A percentile compares a stretch with the other conserved stretches of the same genome.
These are phyloP conservation scores for Chrysopilus asiliformis DNA, from an alignment of 2,888 invertebrate species.

Conservation along the genomic window DNA sequence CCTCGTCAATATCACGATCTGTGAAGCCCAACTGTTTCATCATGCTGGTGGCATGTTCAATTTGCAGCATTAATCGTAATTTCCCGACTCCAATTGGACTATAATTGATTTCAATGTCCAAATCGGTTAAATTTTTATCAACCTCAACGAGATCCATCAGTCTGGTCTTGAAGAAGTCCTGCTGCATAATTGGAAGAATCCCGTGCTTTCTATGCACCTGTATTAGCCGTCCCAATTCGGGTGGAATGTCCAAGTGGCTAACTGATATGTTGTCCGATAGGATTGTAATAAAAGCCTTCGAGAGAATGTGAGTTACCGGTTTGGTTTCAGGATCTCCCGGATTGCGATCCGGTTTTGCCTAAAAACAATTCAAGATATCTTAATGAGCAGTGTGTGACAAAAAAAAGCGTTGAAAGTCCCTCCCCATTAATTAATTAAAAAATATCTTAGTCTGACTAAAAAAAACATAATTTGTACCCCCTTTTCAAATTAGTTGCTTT, in stretches of 20 bases:
- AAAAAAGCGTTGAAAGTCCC: not conserved
- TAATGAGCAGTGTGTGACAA: not conserved
- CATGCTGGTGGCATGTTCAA: constrained; percentile 58
- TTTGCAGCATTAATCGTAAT: constrained; percentile 60
- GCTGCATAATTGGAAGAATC: constrained; percentile 71
- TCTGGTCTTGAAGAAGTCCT: constrained; percentile 72
- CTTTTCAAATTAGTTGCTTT: no score
- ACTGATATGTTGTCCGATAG: constrained; percentile 58
- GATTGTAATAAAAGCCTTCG: constrained; percentile 58
- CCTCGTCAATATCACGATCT: constrained; percentile 90
- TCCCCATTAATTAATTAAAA: not conserved
- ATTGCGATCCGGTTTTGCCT: not conserved
- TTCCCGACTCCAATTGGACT: constrained; percentile 68
- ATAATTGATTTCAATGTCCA: constrained; percentile 57
- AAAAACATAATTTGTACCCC: no score
- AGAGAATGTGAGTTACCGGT: constrained; percentile 65
- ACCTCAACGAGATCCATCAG: constrained; percentile 59
- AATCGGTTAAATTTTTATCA: constrained; percentile 42
- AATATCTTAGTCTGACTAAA: no score
- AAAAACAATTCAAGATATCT: not conserved
- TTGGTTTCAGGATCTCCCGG: constrained; percentile 10
- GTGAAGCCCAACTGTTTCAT: constrained; percentile 61
- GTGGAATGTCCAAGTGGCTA: constrained; percentile 51
- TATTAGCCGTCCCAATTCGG: constrained; percentile 49
- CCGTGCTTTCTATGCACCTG: constrained; percentile 46